These are phyloP conservation scores for Clarias fuscus DNA, from an alignment of 2,797 vertebrate species.

Conservation along the genomic window DNA sequence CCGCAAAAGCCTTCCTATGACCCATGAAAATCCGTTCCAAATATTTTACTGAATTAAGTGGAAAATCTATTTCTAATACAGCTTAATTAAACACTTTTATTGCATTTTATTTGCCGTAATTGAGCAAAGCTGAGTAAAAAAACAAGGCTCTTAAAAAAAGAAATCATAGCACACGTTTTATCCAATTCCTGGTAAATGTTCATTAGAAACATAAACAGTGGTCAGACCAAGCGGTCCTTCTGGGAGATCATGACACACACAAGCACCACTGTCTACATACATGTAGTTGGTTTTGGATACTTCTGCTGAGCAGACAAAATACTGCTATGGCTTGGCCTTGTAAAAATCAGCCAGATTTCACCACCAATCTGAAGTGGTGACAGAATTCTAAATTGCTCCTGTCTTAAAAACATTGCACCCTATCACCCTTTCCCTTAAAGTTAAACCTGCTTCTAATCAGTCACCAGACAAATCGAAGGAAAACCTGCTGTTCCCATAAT, in stretches of 20 bases:
- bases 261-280: neutral
- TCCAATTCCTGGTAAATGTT: neutral
- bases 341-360: slow-evolving; percentile 27
- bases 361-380: slow-evolving; percentile 5
- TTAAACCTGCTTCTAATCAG: slow-evolving; percentile 72
- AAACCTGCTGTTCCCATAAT: slow-evolving; percentile 60
- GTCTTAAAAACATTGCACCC: neutral
- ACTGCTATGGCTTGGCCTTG: slow-evolving; percentile 42
- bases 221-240: neutral
- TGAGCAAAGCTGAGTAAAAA: slow-evolving; percentile 14
- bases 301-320: slow-evolving; percentile 38
- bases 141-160: neutral
- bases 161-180: neutral
- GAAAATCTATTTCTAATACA: neutral
- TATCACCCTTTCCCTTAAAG: slow-evolving; percentile 50
- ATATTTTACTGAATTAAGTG: neutral
- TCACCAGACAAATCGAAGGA: slow-evolving; percentile 61
- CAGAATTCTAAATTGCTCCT: slow-evolving; percentile 3
- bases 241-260: slow-evolving; percentile 3
- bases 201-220: neutral
- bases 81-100: neutral
- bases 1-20: neutral
- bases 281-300: slow-evolving; percentile 25
- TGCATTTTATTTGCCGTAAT: neutral
- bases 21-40: neutral